phyloP scores from a whole-genome alignment of 2,113 vertebrate species.

The Cephalopholis sonnerati region DNA sequence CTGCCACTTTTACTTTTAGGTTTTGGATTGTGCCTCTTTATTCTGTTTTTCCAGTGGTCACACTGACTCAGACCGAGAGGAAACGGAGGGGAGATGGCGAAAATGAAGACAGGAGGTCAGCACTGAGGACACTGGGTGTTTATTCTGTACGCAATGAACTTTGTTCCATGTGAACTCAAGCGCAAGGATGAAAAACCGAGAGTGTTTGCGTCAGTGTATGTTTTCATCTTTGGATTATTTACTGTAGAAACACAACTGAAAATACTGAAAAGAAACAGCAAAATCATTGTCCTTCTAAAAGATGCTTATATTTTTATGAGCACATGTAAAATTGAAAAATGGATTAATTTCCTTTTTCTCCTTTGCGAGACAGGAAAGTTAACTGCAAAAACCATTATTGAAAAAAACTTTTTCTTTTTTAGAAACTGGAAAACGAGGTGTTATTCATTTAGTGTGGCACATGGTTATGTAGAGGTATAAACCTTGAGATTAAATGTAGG shows the following conservation, averaged over 20 bases:
- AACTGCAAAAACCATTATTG: constrained; percentile 2
- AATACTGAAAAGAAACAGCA: background rate
- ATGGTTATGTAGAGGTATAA: background rate
- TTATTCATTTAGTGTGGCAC: background rate
- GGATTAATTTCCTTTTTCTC: background rate
- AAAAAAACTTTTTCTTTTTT: background rate
- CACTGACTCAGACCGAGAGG: constrained; percentile 58
- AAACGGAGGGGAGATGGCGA: constrained; percentile 50
- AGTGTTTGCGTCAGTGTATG: background rate
- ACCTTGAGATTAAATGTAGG: too few relatives aligned
- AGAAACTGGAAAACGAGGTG: background rate
- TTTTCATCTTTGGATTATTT: background rate
- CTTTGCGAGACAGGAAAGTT: constrained; percentile 6
- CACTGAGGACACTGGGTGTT: constrained; percentile 29
- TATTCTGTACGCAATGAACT: constrained; percentile 10
- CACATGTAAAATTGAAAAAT: background rate
- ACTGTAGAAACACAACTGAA: background rate
- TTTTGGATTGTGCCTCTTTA: constrained; percentile 65
- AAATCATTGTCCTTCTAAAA: background rate
- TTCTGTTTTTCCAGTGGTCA: constrained; percentile 76
- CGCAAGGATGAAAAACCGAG: background rate
- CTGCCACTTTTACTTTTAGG: constrained; percentile 60
- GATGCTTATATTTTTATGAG: background rate
- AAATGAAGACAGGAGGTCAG: constrained; percentile 49
- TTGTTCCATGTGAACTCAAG: constrained; percentile 9